phyloP scores from a whole-genome alignment of 2,888 invertebrate genomes.

The Pterostichus madidus region DNA sequence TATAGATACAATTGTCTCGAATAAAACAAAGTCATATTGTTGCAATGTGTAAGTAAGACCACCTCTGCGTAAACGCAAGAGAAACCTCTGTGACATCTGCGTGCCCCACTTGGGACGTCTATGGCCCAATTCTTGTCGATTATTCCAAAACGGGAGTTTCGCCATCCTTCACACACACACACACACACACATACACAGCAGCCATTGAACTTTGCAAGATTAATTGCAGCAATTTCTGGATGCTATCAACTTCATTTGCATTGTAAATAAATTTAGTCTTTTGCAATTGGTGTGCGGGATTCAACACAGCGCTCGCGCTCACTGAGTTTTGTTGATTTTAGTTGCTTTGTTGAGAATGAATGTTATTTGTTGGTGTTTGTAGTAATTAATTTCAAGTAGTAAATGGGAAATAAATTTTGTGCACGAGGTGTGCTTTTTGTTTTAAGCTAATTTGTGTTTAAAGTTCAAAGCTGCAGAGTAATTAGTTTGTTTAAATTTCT shows the following conservation, averaged over 20 bases:
- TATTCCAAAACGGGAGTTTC: constrained; percentile 1
- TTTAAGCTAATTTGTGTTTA: neutral
- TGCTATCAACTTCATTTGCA: constrained; percentile 18
- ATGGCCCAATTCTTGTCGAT: constrained; percentile 1
- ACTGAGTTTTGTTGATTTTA: neutral
- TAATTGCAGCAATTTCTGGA: constrained; percentile 19
- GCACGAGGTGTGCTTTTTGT: neutral
- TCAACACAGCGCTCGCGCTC: too few species aligned
- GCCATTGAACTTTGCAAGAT: neutral
- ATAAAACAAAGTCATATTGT: neutral
- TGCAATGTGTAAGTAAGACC: neutral
- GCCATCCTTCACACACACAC: too few species aligned
- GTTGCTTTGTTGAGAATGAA: neutral
- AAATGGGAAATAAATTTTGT: too few species aligned
- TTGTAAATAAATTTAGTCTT: constrained; percentile 14
- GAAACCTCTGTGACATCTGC: neutral
- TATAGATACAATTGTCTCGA: neutral
- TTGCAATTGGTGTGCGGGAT: neutral
- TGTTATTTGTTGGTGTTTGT: neutral
- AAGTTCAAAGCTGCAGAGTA: neutral
- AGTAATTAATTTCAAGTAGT: too few species aligned
- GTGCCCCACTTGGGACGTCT: constrained; percentile 21
- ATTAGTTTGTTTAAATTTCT: neutral
- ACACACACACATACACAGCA: too few species aligned
- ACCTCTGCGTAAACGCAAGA: neutral